Percentiles rank a stretch among this genome's conserved stretches.
Conservation (phyloP, 2,797 vertebrate species). For the Centroberyx gerrardi region DNA sequence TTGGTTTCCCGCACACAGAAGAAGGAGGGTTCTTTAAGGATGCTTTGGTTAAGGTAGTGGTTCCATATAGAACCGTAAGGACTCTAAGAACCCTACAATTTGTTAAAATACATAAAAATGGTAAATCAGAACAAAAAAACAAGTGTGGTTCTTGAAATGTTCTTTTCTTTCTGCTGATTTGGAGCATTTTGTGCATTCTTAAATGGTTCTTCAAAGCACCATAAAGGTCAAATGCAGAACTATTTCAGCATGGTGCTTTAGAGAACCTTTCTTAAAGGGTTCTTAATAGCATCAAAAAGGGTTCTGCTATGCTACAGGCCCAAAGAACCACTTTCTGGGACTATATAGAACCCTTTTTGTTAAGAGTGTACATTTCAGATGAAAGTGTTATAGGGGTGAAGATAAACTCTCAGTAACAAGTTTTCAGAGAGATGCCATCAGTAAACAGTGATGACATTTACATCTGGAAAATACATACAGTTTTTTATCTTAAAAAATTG, state of each 20-base stretch:
- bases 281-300: neutral
- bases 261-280: neutral
- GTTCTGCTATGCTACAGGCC: neutral
- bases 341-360: neutral
- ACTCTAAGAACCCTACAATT: neutral
- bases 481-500: conserved; percentile 26
- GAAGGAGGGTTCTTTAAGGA: neutral
- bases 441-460: conserved; percentile 42
- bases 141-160: no score
- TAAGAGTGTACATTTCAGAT: neutral
- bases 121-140: no score
- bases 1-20: conserved; percentile 11
- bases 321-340: conserved; percentile 13
- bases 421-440: conserved; percentile 34
- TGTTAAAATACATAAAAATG: neutral
- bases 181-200: neutral
- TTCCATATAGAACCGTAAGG: neutral
- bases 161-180: no score
- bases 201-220: neutral
- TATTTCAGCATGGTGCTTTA: neutral
- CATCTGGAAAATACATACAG: conserved; percentile 12
- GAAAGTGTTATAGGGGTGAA: conserved; percentile 16
- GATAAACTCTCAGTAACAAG: conserved; percentile 18
- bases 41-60: neutral
- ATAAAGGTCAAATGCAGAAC: conserved; percentile 19